These are phyloP conservation scores for Pagrus major DNA, from an alignment of 2,113 vertebrate species.

Conservation along the genomic window DNA sequence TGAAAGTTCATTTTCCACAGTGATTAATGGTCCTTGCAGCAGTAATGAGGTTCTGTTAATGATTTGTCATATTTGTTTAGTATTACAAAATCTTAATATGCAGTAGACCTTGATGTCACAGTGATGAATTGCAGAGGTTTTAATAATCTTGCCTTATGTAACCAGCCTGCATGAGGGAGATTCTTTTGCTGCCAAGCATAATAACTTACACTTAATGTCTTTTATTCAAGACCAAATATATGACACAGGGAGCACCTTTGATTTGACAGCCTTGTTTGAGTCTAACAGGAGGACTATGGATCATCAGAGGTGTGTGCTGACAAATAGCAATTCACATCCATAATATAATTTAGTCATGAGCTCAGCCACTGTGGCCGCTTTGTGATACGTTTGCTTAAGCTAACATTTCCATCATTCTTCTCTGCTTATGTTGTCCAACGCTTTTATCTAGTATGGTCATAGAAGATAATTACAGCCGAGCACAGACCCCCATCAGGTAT, in stretches of 20 bases:
- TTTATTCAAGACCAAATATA: neutral
- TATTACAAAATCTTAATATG: slow-evolving; percentile 40
- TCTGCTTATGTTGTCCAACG: neutral
- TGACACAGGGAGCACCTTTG: neutral
- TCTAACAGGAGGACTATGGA: neutral
- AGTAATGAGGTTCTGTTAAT: neutral
- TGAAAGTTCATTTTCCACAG: neutral
- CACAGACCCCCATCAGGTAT: neutral
- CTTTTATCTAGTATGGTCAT: neutral
- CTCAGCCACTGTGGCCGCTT: neutral
- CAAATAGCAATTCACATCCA: neutral
- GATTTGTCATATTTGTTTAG: slow-evolving; percentile 9
- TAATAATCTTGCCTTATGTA: neutral
- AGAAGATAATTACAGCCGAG: neutral
- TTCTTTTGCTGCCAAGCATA: neutral
- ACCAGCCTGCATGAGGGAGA: neutral
- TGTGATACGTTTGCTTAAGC: neutral
- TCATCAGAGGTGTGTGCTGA: slow-evolving; percentile 6
- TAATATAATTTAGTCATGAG: neutral
- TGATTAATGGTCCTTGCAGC: slow-evolving; percentile 21
- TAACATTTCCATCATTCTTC: slow-evolving; percentile 1
- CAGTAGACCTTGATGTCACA: slow-evolving; percentile 32
- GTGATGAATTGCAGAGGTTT: slow-evolving; percentile 50
- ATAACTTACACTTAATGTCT: neutral
- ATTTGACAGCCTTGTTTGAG: neutral